These are phyloP conservation scores for Mico argentatus DNA, from an alignment of 2,797 vertebrate species.

Conservation along the genomic window DNA sequence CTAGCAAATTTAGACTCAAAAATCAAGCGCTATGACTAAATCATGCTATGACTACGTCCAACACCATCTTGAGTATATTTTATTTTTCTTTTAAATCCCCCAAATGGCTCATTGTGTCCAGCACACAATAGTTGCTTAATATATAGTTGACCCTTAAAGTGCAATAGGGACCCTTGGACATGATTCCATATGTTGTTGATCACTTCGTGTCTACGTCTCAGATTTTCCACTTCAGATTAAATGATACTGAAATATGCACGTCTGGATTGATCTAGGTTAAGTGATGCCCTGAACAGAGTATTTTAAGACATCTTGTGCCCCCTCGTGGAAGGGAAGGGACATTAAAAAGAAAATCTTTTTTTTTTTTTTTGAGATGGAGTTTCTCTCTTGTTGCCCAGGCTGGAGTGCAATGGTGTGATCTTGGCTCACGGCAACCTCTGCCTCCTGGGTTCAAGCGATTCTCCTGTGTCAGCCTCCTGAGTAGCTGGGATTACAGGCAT, in stretches of 20 bases:
- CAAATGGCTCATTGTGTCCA: neutral
- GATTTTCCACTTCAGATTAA: neutral
- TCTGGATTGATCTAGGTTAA: neutral
- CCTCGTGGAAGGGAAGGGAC: constrained; percentile 60
- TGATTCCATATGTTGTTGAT: neutral
- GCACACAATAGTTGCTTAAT: neutral
- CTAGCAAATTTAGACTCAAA: neutral
- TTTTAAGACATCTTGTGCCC: constrained; percentile 64
- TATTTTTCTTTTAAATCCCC: neutral
- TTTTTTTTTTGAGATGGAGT: no score
- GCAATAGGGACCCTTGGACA: fast-evolving
- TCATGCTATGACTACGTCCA: no score
- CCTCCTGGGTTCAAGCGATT: no score
- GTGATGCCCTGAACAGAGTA: neutral
- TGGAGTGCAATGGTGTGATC: no score
- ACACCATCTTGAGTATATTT: no score
- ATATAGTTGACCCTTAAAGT: neutral
- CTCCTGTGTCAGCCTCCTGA: no score
- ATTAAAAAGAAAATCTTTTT: neutral
- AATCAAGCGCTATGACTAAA: neutral
- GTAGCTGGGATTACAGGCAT: no score
- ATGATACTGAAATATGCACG: neutral
- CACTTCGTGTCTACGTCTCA: neutral
- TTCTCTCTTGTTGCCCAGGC: no score
- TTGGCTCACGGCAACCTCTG: no score